Percentiles rank a stretch among this genome's conserved stretches.
Evolutionary conservation across 2,113 vertebrate species (phyloP).

Genomic region (Channa maculata): DNA sequence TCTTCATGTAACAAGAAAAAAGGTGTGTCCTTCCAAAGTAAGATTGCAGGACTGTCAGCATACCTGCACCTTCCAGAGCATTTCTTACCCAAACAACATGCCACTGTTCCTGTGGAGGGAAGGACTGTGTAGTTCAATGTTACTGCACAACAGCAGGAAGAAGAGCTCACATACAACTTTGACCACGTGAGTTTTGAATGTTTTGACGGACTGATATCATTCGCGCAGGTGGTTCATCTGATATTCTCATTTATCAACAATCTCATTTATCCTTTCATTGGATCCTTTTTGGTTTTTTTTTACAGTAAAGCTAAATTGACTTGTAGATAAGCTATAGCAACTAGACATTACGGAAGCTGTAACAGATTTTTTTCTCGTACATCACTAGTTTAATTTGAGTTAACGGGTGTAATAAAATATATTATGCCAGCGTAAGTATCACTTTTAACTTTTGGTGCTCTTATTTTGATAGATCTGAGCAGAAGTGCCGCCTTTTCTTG

Average conservation of each 20-base stretch:
- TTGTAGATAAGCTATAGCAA: too few species aligned
- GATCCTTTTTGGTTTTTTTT: background rate
- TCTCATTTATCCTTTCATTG: background rate
- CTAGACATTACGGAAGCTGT: too few species aligned
- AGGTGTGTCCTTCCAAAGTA: constrained; percentile 50
- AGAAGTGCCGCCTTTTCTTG: background rate
- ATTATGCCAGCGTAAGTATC: background rate
- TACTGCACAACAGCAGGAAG: constrained; percentile 40
- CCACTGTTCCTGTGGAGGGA: constrained; percentile 44
- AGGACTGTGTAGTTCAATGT: constrained; percentile 38
- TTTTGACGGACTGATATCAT: background rate
- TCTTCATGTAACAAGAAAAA: constrained; percentile 33
- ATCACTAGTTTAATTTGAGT: too few species aligned
- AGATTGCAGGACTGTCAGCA: constrained; percentile 4
- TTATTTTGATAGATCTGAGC: constrained; percentile 12
- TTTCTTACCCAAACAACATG: background rate
- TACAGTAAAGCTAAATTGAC: too few species aligned
- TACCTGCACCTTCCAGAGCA: constrained; percentile 16
- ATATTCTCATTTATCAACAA: background rate
- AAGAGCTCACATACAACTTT: constrained; percentile 4
- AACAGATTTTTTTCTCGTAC: background rate
- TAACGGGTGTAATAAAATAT: too few species aligned
- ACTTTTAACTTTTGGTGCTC: constrained; percentile 2
- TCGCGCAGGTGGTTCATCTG: background rate
- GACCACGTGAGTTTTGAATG: constrained; percentile 12